Evolutionary conservation across 2,113 vertebrate species (phyloP), one percentile per base, ranked within the genome.

Genomic region (Chascanopsetta lugubris): DNA sequence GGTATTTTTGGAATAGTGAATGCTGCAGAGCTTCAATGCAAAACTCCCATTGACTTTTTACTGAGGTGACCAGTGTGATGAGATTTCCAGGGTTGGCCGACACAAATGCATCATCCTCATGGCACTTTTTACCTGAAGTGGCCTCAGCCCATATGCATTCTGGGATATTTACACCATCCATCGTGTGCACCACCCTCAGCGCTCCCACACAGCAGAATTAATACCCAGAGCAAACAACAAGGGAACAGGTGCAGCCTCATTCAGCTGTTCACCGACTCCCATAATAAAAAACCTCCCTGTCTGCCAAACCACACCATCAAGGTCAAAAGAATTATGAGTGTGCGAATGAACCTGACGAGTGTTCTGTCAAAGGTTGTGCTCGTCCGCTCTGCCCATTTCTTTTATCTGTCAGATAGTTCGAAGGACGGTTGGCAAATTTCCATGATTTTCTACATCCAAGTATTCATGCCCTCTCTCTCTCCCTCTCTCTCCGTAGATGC

Each of bases 401-500:
- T 42, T 30, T 8, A 8, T 11, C 43, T 51, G 29, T 17, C 38
- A 54, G 29, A 24, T 50, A 55, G 45, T 24, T n/a, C 50, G 36
- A 18, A 59, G 61, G 29, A 66, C 54, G 46, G 17, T 2, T 64
- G 65, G 63, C 45, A n/a, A 0, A 24, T 47, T 47, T 82, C 62
- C 46, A 50, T 8, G 32, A 59, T 57, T 87, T 83, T 62, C 12
- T 22, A 64, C 64, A 17, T 75, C 26, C 30, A 56, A 12, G 75
- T 58, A 45, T 72, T 77, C 81, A 84, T 38, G 71, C 69, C 72
- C 1, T 24, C 53, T 13, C 38, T 42, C 38, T 18, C 10, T 42
- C 12, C n/a, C 38, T 42, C 15, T 17, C 5, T 0, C 15, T 38
- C 3, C 17, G 15, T 60, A 96, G 96, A 93, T 66, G 95, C 95